Base-by-base conservation (phyloP, 2,797 vertebrate species). In the Bradypodion ventrale region DNA sequence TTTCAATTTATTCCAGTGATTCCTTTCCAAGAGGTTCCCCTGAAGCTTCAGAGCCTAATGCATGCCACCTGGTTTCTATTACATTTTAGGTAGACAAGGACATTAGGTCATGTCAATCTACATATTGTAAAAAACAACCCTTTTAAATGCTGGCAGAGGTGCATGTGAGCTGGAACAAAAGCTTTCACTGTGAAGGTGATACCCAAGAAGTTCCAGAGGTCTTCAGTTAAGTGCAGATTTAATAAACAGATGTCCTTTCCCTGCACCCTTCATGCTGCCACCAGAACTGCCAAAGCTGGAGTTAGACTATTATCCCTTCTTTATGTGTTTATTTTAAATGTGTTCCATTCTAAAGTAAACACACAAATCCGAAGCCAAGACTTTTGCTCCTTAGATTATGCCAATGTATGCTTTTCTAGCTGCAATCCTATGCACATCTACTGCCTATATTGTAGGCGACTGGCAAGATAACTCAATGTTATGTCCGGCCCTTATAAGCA, bases 1-100 rank as follows among this genome's bases (percentile, higher is more conserved):
- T 93, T 92, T 86, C 95, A 94, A 96, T 96, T 96, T 94, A 93
- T 91, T 89, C 85, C 79, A 79, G 59, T 89, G 88, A 94, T 87
- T 91, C 84, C 87, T 90, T 93, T 95, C 95, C 91, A 94, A 96
- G 10, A 70, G 10, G 91, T 96, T 89, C 87, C 91, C 68, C 82
- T 86, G 56, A 83, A 16, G 70, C 87, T 93, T 94, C 93, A 89
- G 91, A 78, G 89, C 75, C 81, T 84, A 94, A 95, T 85, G 91
- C 87, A 78, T 19, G 75, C 91, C 96, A 95, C 93, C 94, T 95
- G 96, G 77, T 84, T 87, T 90, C 87, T 93, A 88, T 96, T 95
- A 93, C 92, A 91, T 91, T 90, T 89, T 90, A 87, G 86, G 85
- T 80, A 89, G 89, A 87, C 81, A 87, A 89, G 86, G 86, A 87